A percentile compares a stretch with the other conserved stretches of the same genome.
Evolutionary conservation across 1,140 invertebrate genomes (phyloP).

Genomic region (Halictus rubicundus): DNA sequence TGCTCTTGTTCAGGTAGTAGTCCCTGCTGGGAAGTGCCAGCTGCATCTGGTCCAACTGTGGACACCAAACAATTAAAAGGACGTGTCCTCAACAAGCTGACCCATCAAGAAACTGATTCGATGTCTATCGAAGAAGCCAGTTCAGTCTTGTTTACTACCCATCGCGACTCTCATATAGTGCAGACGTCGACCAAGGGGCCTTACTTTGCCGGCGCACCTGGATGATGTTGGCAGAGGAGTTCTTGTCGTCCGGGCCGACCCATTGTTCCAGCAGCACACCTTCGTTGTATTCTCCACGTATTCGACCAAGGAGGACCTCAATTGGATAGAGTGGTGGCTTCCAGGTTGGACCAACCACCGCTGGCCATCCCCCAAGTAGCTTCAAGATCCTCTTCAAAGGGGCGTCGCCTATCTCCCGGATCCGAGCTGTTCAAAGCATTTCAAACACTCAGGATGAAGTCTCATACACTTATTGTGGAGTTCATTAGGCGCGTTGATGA

Average conservation of each 20-base stretch:
- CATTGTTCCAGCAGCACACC: constrained; percentile 89
- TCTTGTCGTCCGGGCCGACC: constrained; percentile 93
- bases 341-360: constrained; percentile 85
- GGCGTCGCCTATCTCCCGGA: constrained; percentile 85
- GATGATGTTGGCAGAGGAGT: constrained; percentile 91
- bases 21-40: constrained; percentile 90
- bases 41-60: constrained; percentile 90
- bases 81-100: no score
- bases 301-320: constrained; percentile 85
- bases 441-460: background rate
- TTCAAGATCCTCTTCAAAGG: constrained; percentile 84
- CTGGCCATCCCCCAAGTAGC: constrained; percentile 89
- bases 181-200: constrained; percentile 70
- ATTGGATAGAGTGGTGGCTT: constrained; percentile 81
- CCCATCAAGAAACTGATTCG: background rate
- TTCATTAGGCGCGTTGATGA: no score
- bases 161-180: constrained; percentile 24
- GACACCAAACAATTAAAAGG: background rate
- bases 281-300: constrained; percentile 88
- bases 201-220: constrained; percentile 85
- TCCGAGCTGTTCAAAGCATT: constrained; percentile 83
- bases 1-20: constrained; percentile 89
- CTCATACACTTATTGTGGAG: no score
- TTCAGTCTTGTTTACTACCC: background rate
- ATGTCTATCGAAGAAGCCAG: background rate